Evolutionary conservation across 2,113 vertebrate species (phyloP), one percentile per base, ranked within the genome.

Genomic region (Myotis lucifugus): DNA sequence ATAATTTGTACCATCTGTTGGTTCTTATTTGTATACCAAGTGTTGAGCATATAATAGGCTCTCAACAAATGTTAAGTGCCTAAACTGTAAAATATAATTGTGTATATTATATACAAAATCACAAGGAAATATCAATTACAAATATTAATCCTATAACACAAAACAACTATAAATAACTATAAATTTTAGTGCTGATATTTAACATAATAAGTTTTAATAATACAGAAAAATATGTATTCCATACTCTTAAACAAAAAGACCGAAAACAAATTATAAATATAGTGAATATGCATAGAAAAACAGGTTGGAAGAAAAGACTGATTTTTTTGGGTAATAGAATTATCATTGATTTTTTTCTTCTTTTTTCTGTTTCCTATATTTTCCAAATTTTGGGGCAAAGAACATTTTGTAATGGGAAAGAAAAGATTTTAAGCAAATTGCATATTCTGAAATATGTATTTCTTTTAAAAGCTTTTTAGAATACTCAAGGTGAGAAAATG

Each of bases 281-380:
- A 8, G 14, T 85, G 37, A 78, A 50, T 42, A 91, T 88, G 23
- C 6, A 70, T 46, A 70, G 40, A 89, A 87, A 93, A 93, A 85
- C 48, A 76, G 42, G 84, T 4, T 84, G 7, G 8, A 85, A 94
- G n/a, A 46, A 81, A 88, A 83, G 8, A 56, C 3, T 42, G 32
- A 91, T 88, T 93, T 90, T 90, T 70, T 23, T 54, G 34, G 32
- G 17, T 78, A 76, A 88, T 2, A 79, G 4, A 92, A 88, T 83
- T 69, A 83, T 46, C 50, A 79, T 37, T 85, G 25, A 85, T 85
- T 95, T 95, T 95, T 86, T 72, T 52, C 79, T 73, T 86, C 70
- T 92, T 34, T 69, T 85, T 83, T 90, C 15, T 76, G 2, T 46
- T 93, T 70, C 56, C 48, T 34, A 23, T 78, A 48, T 73, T 94